Evolutionary conservation across 2,888 invertebrate genomes (phyloP), one percentile per base, ranked within the genome.

Genomic region (Tanypteryx hageni): DNA sequence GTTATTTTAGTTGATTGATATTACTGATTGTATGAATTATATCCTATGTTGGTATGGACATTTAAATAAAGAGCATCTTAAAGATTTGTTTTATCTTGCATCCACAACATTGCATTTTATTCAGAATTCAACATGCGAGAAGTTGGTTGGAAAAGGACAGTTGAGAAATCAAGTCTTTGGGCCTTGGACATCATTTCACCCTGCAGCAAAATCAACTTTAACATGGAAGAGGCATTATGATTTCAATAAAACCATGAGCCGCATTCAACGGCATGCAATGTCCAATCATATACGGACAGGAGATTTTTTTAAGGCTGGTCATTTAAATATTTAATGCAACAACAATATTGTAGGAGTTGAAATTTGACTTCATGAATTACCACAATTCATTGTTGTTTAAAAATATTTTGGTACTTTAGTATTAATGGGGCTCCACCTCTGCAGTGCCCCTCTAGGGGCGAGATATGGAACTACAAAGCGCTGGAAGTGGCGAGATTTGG

Each of bases 241-340:
- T 14, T 95, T 97, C 64, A 93, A 96, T 76, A 96, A 96, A 76
- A 94, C 97, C 3, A 96, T 97, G 95, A 95, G 96, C 93, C 95
- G 97, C 85, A 96, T 98, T 85, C 97, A 98, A 94, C 96, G 96
- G 93, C 97, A 96, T 93, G 96, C 98, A 10, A 94, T 96, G 96
- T 97, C 94, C 96, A 97, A 94, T 95, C 97, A 89, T 44, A 95
- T 98, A 92, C 95, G 97, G 85, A 96, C 97, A 59, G 96, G 96
- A 0, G 97, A 97, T 94, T 98, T 97, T 94, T 97, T 98, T 93
- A 96, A 96, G 95, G 97, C 97, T 94, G 92, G 68, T 56, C 61
- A 92, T 59, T 18, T 76, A 10, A 68, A 64, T 92, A 31, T 76
- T 86, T 22, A 92, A 82, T 92, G 27, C 44, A 44, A 5, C 5